phyloP scores from a whole-genome alignment of 2,888 invertebrate genomes.

The Saturnia pavonia region DNA sequence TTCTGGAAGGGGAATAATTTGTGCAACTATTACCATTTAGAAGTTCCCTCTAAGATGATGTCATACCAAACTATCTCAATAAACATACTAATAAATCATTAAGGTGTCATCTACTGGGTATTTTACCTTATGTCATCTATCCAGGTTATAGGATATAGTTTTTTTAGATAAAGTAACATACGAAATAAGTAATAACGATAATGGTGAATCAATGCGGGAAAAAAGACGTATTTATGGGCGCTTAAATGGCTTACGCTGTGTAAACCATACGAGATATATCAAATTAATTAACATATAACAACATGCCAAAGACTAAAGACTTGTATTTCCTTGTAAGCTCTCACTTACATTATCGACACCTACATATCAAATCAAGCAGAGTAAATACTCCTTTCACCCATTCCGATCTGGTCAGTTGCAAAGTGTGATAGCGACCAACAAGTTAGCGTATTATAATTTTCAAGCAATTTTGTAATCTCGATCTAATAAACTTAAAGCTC shows the following conservation, averaged over 20 bases:
- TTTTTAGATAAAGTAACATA: too few species aligned
- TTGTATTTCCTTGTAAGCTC: conserved; percentile 3
- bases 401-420: conserved; percentile 36
- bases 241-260: too few species aligned
- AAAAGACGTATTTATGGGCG: too few species aligned
- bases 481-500: not conserved
- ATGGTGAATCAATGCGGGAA: not conserved
- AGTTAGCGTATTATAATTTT: conserved; percentile 8
- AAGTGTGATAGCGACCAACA: conserved; percentile 35
- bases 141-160: too few species aligned
- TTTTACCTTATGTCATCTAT: too few species aligned
- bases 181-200: not conserved
- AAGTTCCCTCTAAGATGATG: too few species aligned
- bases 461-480: conserved; percentile 24
- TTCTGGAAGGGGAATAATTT: too few species aligned
- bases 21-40: too few species aligned
- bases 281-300: not conserved
- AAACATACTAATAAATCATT: too few species aligned
- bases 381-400: conserved; percentile 50
- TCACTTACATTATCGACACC: conserved; percentile 7
- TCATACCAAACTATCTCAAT: too few species aligned
- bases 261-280: too few species aligned
- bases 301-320: not conserved
- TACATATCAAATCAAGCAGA: conserved; percentile 24
- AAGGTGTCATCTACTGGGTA: too few species aligned